Percentiles rank a stretch among this genome's conserved stretches.
Conservation (phyloP, 2,113 vertebrate species). For the Alligator sinensis region DNA sequence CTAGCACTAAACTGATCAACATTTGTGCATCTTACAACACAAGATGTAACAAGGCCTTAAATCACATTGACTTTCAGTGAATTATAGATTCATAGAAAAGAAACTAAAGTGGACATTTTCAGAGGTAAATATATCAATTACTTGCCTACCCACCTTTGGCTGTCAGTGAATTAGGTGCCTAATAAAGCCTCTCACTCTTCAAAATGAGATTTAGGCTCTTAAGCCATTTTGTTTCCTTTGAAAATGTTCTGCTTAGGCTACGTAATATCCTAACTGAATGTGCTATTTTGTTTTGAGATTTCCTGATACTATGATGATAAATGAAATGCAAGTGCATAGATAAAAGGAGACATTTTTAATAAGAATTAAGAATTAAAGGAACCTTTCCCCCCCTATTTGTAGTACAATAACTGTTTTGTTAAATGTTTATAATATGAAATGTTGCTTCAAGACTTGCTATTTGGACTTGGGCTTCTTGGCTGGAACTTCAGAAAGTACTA, state of each 20-base stretch:
- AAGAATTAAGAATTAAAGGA: background rate
- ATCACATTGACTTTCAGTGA: background rate
- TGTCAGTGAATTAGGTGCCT: background rate
- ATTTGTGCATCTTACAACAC: no score
- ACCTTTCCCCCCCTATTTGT: background rate
- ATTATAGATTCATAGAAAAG: no score
- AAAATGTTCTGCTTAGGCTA: background rate
- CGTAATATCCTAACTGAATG: background rate
- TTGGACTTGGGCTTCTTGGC: background rate
- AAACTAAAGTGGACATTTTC: background rate
- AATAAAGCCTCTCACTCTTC: background rate
- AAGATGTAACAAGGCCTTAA: background rate
- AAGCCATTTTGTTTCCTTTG: background rate
- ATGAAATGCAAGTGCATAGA: fast-evolving
- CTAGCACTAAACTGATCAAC: no score
- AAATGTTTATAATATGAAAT: background rate
- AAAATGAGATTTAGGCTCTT: background rate
- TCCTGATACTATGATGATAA: background rate
- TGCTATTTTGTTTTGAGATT: background rate
- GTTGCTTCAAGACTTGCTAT: background rate
- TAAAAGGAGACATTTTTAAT: background rate
- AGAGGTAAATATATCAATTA: background rate
- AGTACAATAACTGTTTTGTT: background rate
- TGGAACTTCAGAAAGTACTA: background rate
- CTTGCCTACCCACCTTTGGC: background rate